Conservation (phyloP, 2,888 invertebrate genomes). For the Nephrotoma appendiculata region DNA sequence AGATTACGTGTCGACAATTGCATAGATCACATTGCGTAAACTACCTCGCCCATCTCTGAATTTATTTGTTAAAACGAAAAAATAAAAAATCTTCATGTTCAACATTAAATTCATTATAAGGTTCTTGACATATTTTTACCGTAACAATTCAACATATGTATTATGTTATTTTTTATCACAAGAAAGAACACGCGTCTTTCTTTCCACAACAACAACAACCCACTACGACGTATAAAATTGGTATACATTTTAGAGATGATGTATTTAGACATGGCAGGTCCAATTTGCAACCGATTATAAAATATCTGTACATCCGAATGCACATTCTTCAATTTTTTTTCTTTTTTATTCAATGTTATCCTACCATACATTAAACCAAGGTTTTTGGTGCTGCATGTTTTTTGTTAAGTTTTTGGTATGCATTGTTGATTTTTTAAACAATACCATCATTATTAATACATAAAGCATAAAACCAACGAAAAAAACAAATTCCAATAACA, state of each 20-base stretch:
- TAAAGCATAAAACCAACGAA: not conserved
- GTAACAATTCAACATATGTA: not conserved
- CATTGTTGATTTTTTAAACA: not conserved
- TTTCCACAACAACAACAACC: not conserved
- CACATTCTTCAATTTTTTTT: not conserved
- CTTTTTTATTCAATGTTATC: not conserved
- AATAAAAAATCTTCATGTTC: not conserved
- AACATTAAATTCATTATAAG: not conserved
- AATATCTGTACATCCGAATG: not conserved
- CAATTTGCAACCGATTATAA: not conserved
- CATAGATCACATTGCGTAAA: no score
- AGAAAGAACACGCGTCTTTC: not conserved
- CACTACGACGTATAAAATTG: not conserved
- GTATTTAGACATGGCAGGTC: not conserved
- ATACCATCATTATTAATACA: not conserved
- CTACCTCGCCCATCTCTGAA: no score
- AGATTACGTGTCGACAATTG: no score
- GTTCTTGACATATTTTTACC: slow-evolving; percentile 3
- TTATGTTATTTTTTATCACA: not conserved
- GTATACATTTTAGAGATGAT: not conserved
- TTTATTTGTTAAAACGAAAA: not conserved
- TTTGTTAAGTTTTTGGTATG: not conserved
- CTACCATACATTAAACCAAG: not conserved
- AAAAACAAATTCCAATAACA: not conserved
- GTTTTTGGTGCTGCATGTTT: not conserved